Evolutionary conservation across 2,888 invertebrate genomes (phyloP).

Genomic region (Geophilus truncorum): DNA sequence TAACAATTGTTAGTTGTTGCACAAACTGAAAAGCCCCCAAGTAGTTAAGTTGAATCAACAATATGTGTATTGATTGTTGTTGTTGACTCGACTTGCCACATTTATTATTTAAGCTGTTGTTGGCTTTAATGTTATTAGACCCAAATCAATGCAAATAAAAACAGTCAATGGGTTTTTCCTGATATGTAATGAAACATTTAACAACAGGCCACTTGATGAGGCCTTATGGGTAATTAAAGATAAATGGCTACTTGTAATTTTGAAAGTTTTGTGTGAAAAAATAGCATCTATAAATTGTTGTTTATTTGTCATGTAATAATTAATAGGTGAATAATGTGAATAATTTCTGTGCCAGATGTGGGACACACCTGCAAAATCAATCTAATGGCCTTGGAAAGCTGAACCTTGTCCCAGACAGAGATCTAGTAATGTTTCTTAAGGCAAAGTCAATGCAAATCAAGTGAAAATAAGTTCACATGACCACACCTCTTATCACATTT

Average conservation of each 20-base stretch:
- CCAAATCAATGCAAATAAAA: too few relatives aligned
- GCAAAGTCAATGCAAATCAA: background rate
- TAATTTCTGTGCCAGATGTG: background rate
- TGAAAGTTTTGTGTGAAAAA: too few relatives aligned
- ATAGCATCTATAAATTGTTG: background rate
- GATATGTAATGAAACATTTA: background rate
- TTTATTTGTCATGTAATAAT: background rate
- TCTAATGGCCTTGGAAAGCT: background rate
- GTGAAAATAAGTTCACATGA: background rate
- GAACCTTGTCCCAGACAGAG: conserved; percentile 14
- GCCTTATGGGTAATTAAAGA: too few relatives aligned
- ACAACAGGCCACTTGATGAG: too few relatives aligned
- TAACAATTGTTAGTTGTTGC: background rate
- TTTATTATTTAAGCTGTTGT: too few relatives aligned
- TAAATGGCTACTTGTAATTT: too few relatives aligned
- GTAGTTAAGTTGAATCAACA: background rate
- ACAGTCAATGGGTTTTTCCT: background rate
- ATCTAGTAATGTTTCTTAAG: background rate
- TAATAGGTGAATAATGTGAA: background rate
- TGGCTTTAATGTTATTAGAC: too few relatives aligned
- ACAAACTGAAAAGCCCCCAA: background rate
- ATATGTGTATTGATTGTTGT: background rate
- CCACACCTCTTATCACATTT: background rate
- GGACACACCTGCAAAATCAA: conserved; percentile 6
- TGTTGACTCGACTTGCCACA: too few relatives aligned